These are phyloP conservation scores for Alitta virens DNA, from an alignment of 2,888 invertebrate genomes.

Conservation along the genomic window DNA sequence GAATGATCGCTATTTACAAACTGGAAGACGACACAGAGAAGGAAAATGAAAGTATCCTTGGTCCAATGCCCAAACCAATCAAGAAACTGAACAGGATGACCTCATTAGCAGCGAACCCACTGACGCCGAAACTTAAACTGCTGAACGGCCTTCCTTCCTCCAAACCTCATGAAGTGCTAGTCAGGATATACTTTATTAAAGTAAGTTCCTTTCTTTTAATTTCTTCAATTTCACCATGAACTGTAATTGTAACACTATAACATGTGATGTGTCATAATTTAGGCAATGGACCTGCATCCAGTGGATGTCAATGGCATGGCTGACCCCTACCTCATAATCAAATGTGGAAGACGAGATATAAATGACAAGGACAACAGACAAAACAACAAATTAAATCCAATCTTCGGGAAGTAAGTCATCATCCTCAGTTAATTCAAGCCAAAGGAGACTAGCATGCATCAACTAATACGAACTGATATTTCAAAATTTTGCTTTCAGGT, in stretches of 20 bases:
- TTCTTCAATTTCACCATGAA: no score
- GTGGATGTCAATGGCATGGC: slow-evolving; percentile 31
- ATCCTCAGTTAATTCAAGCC: neutral
- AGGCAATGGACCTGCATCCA: slow-evolving; percentile 32
- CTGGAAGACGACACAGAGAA: neutral
- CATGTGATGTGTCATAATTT: neutral
- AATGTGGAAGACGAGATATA: slow-evolving; percentile 26
- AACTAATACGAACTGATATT: no score
- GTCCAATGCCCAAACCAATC: no score
- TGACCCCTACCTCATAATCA: slow-evolving; percentile 33
- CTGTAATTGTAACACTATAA: no score
- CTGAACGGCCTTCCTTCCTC: slow-evolving; percentile 16
- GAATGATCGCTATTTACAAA: slow-evolving; percentile 25
- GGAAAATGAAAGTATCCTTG: neutral
- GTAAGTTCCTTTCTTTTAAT: slow-evolving; percentile 14
- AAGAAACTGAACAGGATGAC: no score
- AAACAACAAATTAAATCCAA: slow-evolving; percentile 31
- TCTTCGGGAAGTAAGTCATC: slow-evolving; percentile 32
- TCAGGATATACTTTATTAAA: slow-evolving; percentile 31
- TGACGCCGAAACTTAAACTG: slow-evolving; percentile 21
- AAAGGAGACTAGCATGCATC: no score
- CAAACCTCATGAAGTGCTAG: slow-evolving; percentile 26
- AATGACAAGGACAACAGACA: slow-evolving; percentile 30
- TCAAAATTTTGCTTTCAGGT: slow-evolving; percentile 22
- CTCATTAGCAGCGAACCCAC: neutral